These are phyloP conservation scores for Coregonus clupeaformis DNA, from an alignment of 2,113 vertebrate genomes.

Conservation along the genomic window DNA sequence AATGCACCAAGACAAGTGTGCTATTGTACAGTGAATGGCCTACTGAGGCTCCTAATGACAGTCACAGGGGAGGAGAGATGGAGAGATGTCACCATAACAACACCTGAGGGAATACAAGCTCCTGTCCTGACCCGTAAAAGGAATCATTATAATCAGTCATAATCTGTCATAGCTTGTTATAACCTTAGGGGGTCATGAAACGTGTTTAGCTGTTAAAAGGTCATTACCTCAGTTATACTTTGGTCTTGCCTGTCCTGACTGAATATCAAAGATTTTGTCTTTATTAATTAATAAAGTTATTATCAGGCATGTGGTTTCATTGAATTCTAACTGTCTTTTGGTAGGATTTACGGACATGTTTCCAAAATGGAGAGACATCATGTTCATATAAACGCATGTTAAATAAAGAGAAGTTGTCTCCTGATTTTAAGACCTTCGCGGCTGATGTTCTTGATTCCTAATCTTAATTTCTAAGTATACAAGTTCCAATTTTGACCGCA, in stretches of 20 bases:
- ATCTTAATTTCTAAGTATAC: not conserved
- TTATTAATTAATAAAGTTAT: conserved; percentile 3
- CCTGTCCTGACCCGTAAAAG: not conserved
- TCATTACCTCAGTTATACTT: not conserved
- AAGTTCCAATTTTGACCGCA: not conserved
- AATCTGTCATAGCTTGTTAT: not conserved
- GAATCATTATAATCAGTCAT: not conserved
- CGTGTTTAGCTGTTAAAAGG: not conserved
- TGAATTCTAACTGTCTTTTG: too few species aligned
- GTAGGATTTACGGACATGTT: not conserved
- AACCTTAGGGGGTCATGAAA: not conserved
- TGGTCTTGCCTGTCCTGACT: not conserved
- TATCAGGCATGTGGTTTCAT: not conserved
- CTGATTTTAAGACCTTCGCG: not conserved
- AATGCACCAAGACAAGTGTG: conserved; percentile 6
- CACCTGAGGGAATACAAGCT: not conserved
- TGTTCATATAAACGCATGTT: too few species aligned
- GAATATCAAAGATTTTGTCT: not conserved
- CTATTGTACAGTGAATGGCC: not conserved
- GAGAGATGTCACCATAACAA: not conserved
- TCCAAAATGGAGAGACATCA: not conserved
- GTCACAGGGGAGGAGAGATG: not conserved
- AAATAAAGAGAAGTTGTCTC: too few species aligned
- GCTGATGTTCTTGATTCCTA: not conserved
- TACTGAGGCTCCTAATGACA: not conserved